Evolutionary conservation across 2,113 vertebrate genomes (phyloP).

Genomic region (Vireo altiloquus): DNA sequence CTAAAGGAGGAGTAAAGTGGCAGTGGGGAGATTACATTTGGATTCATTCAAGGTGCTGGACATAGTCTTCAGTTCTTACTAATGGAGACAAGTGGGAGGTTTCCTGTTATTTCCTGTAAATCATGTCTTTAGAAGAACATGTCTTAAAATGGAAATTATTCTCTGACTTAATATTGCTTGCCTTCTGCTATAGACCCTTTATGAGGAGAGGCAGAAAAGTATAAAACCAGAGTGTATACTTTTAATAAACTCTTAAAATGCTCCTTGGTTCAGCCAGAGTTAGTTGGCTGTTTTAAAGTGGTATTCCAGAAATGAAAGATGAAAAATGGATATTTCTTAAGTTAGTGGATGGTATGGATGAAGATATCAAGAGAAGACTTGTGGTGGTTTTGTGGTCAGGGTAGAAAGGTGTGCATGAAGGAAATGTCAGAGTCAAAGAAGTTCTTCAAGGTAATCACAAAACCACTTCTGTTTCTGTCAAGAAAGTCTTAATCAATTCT

Average conservation of each 20-base stretch:
- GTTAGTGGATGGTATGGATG: neutral
- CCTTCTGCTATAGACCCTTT: neutral
- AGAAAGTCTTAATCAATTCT: neutral
- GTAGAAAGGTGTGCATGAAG: neutral
- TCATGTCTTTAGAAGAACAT: neutral
- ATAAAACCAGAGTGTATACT: neutral
- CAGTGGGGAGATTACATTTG: neutral
- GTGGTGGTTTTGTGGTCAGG: neutral
- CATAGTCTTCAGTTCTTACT: neutral
- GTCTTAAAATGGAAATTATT: neutral
- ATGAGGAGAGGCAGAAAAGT: neutral
- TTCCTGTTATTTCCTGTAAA: neutral
- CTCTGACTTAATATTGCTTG: neutral
- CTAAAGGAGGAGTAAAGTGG: neutral
- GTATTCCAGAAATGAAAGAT: neutral
- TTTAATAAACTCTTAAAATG: neutral
- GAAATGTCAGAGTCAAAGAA: neutral
- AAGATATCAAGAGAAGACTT: neutral
- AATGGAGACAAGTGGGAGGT: neutral
- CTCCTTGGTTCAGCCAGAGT: neutral
- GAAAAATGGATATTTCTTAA: neutral
- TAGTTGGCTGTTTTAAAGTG: neutral
- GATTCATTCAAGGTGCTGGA: neutral
- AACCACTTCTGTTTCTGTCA: neutral
- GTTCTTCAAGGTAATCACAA: neutral